Conservation (phyloP, 2,113 vertebrate genomes). For the Chrysemys picta region DNA sequence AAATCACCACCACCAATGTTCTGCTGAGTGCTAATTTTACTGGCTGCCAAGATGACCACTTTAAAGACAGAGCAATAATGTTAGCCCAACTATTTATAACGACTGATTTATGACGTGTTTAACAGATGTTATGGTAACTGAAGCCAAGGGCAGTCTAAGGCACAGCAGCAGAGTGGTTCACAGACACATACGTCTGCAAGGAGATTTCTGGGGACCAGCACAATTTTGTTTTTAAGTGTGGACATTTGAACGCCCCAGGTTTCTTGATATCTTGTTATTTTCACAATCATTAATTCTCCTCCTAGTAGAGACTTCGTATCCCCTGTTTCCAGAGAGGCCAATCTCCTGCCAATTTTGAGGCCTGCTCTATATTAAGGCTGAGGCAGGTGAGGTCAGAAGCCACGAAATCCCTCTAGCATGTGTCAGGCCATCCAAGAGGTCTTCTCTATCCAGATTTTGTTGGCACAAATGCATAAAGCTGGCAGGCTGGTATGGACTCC, state of each 20-base stretch:
- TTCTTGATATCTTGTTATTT: neutral
- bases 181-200: neutral
- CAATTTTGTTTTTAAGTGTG: neutral
- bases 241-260: neutral
- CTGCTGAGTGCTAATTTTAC: neutral
- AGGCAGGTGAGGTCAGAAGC: too few relatives aligned
- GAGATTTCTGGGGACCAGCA: neutral
- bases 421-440: too few relatives aligned
- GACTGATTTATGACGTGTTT: neutral
- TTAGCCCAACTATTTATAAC: conserved; percentile 28
- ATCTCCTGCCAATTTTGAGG: too few relatives aligned
- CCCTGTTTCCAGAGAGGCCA: too few relatives aligned
- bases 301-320: too few relatives aligned
- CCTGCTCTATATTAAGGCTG: too few relatives aligned
- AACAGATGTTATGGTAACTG: neutral
- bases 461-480: too few relatives aligned
- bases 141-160: neutral
- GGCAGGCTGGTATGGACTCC: too few relatives aligned
- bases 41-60: neutral
- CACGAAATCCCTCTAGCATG: too few relatives aligned
- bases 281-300: too few relatives aligned
- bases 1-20: neutral
- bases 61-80: neutral
- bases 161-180: too few relatives aligned
- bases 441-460: too few relatives aligned